A percentile compares a stretch with the other conserved stretches of the same genome.
phyloP scores from a whole-genome alignment of 1,140 invertebrate species.

The Psix sp. region DNA sequence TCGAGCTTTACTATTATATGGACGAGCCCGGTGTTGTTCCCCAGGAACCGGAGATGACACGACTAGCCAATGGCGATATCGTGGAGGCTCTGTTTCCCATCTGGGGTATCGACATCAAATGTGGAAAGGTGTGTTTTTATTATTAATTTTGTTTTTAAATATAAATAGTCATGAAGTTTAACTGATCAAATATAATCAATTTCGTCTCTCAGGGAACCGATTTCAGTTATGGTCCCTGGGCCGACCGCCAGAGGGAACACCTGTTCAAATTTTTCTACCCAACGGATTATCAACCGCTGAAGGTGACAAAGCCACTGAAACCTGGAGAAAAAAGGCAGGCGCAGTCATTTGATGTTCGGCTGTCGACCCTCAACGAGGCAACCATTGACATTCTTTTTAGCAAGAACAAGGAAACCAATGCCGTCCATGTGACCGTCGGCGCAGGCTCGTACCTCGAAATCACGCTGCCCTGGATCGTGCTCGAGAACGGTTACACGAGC shows the following conservation, averaged over 20 bases:
- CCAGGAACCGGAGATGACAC: slow-evolving; percentile 91
- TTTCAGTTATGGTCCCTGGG: slow-evolving; percentile 99
- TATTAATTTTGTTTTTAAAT: neutral
- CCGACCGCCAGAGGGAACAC: slow-evolving; percentile 95
- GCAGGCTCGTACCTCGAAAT: slow-evolving; percentile 96
- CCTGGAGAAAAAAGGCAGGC: slow-evolving; percentile 92
- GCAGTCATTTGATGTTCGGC: slow-evolving; percentile 93
- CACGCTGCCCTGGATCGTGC: slow-evolving; percentile 95
- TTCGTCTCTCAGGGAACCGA: slow-evolving; percentile 88
- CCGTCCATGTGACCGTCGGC: slow-evolving; percentile 94
- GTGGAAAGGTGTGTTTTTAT: slow-evolving; percentile 79
- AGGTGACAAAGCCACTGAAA: slow-evolving; percentile 85
- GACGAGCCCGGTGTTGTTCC: slow-evolving; percentile 94
- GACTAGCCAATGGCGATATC: slow-evolving; percentile 94
- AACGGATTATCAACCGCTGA: slow-evolving; percentile 87
- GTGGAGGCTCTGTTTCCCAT: slow-evolving; percentile 93
- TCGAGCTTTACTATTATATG: slow-evolving; percentile 97
- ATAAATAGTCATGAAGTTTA: too few relatives aligned
- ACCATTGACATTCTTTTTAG: slow-evolving; percentile 97
- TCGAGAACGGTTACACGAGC: slow-evolving; percentile 90
- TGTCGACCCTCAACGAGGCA: slow-evolving; percentile 93
- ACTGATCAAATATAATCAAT: too few relatives aligned
- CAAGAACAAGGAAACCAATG: slow-evolving; percentile 97
- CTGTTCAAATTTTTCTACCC: slow-evolving; percentile 98
- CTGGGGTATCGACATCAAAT: slow-evolving; percentile 97